These are phyloP conservation scores for Acleris cristana DNA, from an alignment of 2,888 invertebrate species.

Conservation along the genomic window DNA sequence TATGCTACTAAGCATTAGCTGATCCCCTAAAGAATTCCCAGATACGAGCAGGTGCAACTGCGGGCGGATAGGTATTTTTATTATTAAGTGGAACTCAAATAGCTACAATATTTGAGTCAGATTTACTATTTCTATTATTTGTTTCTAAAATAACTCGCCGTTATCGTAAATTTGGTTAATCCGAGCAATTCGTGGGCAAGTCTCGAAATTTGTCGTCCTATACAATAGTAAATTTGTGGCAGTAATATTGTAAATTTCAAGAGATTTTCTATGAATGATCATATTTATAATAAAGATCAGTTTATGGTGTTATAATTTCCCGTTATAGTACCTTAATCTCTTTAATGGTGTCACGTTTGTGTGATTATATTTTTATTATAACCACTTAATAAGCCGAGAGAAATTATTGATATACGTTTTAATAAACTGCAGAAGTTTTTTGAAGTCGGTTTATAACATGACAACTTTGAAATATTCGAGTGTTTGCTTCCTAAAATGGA, in stretches of 20 bases:
- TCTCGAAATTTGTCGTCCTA: conserved; percentile 10
- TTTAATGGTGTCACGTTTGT: conserved; percentile 10
- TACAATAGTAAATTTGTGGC: conserved; percentile 15
- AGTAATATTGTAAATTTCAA: conserved; percentile 14
- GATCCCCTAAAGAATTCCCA: background rate
- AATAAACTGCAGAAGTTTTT: conserved; percentile 12
- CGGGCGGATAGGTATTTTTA: conserved; percentile 24
- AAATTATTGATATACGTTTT: conserved; percentile 2
- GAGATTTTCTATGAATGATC: conserved; percentile 10
- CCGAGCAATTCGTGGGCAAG: background rate
- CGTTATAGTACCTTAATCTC: conserved; percentile 10
- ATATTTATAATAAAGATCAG: conserved; percentile 16
- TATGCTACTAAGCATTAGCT: background rate
- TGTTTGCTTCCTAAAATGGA: too few species aligned
- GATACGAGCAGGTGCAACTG: conserved; percentile 7
- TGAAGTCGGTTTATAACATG: conserved; percentile 4
- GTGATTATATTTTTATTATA: conserved; percentile 16
- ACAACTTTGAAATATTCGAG: too few species aligned
- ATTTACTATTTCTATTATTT: conserved; percentile 30
- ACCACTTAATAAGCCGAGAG: conserved; percentile 9
- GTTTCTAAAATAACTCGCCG: conserved; percentile 31
- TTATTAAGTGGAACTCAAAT: conserved; percentile 32
- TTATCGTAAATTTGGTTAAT: conserved; percentile 23
- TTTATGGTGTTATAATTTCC: conserved; percentile 3
- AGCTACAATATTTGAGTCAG: conserved; percentile 19